A percentile compares a stretch with the other conserved stretches of the same genome.
These are phyloP conservation scores for Thymelicus lineola DNA, from an alignment of 2,888 invertebrate genomes.

Conservation along the genomic window DNA sequence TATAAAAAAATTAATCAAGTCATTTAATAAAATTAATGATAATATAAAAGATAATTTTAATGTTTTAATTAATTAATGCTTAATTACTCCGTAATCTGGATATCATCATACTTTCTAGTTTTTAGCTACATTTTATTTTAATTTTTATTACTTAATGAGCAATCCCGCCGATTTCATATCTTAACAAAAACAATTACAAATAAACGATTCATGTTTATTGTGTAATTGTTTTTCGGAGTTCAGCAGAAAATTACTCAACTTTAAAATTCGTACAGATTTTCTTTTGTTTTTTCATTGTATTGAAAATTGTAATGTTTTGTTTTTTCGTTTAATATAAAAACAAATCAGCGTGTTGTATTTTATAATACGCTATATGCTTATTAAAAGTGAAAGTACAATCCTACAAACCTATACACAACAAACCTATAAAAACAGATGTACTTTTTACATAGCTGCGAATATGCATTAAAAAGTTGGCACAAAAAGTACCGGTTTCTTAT, in stretches of 20 bases:
- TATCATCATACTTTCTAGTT: no score
- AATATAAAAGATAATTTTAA: no score
- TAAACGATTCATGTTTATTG: no score
- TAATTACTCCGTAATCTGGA: no score
- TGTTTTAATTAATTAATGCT: no score
- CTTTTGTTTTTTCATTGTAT: not conserved
- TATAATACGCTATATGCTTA: not conserved
- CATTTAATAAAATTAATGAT: no score
- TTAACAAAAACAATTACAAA: no score
- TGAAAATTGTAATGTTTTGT: not conserved
- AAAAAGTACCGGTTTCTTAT: slow-evolving; percentile 19
- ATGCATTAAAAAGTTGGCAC: slow-evolving; percentile 7
- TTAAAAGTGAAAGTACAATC: slow-evolving; percentile 1
- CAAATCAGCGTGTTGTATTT: not conserved
- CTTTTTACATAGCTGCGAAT: slow-evolving; percentile 1
- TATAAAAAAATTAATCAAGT: no score
- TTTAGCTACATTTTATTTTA: no score
- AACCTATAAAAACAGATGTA: slow-evolving; percentile 3
- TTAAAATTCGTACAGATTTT: not conserved
- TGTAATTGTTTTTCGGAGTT: no score
- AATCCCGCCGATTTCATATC: no score
- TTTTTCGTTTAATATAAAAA: not conserved
- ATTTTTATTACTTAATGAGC: no score
- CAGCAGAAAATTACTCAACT: not conserved
- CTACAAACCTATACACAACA: not conserved